Evolutionary conservation across 2,888 invertebrate species (phyloP).

Genomic region (Drosophila formosana): DNA sequence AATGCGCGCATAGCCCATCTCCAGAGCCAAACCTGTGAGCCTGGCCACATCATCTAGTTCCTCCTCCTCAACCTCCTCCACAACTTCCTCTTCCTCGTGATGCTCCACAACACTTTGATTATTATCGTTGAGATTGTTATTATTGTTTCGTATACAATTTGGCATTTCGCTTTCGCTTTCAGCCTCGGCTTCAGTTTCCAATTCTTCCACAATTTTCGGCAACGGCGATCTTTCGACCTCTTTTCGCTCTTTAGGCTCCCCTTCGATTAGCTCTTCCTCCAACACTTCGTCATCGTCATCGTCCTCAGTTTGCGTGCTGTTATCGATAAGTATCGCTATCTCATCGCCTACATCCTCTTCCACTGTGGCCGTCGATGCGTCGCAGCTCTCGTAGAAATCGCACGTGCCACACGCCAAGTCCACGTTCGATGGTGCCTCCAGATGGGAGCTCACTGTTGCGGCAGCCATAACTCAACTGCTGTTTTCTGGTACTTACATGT

Average conservation of each 20-base stretch:
- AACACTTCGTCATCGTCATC: conserved; percentile 27
- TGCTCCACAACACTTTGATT: conserved; percentile 6
- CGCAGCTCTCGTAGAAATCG: conserved; percentile 61
- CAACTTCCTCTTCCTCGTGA: conserved; percentile 3
- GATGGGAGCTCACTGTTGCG: conserved; percentile 69
- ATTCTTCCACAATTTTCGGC: conserved; percentile 49
- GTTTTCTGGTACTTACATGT: background rate
- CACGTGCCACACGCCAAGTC: conserved; percentile 63
- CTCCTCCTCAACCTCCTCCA: conserved; percentile 9
- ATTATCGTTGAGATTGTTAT: conserved; percentile 18
- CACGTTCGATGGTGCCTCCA: conserved; percentile 48
- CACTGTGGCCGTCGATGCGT: conserved; percentile 16
- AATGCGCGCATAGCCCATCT: conserved; percentile 74
- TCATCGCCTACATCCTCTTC: conserved; percentile 9
- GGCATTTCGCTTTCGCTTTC: conserved; percentile 5
- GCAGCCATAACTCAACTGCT: conserved; percentile 62
- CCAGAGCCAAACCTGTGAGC: conserved; percentile 54
- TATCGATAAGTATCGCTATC: conserved; percentile 67
- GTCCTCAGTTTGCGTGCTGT: conserved; percentile 71
- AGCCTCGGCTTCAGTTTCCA: conserved; percentile 14
- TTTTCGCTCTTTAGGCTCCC: conserved; percentile 3
- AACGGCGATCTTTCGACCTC: conserved; percentile 28
- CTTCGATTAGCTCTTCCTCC: conserved; percentile 10
- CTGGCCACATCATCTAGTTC: conserved; percentile 47
- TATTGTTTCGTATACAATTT: conserved; percentile 32